A percentile compares a stretch with the other conserved stretches of the same genome.
Evolutionary conservation across 2,113 vertebrate genomes (phyloP).

Genomic region (Rhinogobius similis): DNA sequence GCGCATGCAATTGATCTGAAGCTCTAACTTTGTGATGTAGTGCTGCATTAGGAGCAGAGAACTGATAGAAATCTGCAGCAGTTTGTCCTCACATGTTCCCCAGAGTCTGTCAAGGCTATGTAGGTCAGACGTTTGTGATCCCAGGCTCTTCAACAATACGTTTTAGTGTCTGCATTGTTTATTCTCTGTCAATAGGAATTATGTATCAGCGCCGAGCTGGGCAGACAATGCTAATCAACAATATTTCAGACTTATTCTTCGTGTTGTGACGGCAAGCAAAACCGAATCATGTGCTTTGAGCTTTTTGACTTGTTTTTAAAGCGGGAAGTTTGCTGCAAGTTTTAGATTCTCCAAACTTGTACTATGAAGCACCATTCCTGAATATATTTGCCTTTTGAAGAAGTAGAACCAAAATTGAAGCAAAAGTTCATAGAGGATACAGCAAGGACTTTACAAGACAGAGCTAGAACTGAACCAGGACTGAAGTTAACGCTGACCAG

Average conservation of each 20-base stretch:
- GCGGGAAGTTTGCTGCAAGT: conserved; percentile 13
- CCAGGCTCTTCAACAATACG: conserved; percentile 22
- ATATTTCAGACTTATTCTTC: background rate
- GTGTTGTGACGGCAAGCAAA: conserved; percentile 8
- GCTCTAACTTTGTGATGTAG: conserved; percentile 35
- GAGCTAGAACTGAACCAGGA: no score
- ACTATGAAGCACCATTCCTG: background rate
- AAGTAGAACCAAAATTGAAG: background rate
- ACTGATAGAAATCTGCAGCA: conserved; percentile 36
- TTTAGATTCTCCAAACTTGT: conserved; percentile 1
- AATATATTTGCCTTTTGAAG: background rate
- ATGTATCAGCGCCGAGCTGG: background rate
- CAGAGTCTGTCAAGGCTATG: conserved; percentile 44
- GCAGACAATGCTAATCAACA: conserved; percentile 38
- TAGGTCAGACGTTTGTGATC: conserved; percentile 58
- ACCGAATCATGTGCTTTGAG: conserved; percentile 14
- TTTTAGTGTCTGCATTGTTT: conserved; percentile 35
- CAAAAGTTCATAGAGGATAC: background rate
- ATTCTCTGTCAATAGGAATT: conserved; percentile 34
- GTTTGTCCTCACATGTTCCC: conserved; percentile 24
- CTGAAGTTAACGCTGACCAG: no score
- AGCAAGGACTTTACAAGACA: background rate
- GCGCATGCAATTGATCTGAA: conserved; percentile 16
- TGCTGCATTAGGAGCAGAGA: conserved; percentile 42
- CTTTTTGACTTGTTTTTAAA: conserved; percentile 28